Base-by-base conservation (phyloP, 2,113 vertebrate genomes). In the Gulo gulo region DNA sequence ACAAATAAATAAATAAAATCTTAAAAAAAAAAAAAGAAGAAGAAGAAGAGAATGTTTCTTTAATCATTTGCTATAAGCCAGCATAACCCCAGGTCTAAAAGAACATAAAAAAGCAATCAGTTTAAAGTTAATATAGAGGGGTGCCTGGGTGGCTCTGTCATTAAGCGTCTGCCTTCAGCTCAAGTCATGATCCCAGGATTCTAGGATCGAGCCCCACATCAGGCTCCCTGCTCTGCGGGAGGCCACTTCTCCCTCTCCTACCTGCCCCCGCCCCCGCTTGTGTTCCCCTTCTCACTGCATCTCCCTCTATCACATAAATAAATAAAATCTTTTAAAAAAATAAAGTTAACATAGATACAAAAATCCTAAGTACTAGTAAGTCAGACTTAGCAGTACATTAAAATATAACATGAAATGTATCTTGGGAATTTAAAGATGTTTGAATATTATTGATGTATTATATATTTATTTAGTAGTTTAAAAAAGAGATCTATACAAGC, bases 381-480 rank as follows among this genome's bases (percentile, higher is more conserved):
- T 90, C 36, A 91, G 39, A 90, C 36, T 59, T 57, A 84, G 15
- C 21, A 23, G 57, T 84, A 67, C 76, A 90, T 84, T 91, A 78
- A 84, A 95, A 84, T 21, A 61, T 39, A 82, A 84, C n/a, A 50
- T 13, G 82, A 83, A 67, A 52, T 76, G 45, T 95, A 76, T 78
- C 45, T 15, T 67, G 45, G 69, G 29, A 82, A 83, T 73, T 83
- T 83, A 76, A 88, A 47, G 34, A 63, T 80, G 29, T 79, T 94
- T 80, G 36, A 82, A 52, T 76, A 82, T 34, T 74, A 89, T 20
- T 74, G 18, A 89, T 74, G 7, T 31, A 42, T 63, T 95, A 45
- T 6, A 34, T 16, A 61, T 57, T 84, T 90, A 50, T n/a, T 84
- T 85, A 95, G 36, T 47, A 69, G 59, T 59, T 78, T 91, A 84